phyloP scores from a whole-genome alignment of 2,888 invertebrate genomes.

The Thumatha senex region DNA sequence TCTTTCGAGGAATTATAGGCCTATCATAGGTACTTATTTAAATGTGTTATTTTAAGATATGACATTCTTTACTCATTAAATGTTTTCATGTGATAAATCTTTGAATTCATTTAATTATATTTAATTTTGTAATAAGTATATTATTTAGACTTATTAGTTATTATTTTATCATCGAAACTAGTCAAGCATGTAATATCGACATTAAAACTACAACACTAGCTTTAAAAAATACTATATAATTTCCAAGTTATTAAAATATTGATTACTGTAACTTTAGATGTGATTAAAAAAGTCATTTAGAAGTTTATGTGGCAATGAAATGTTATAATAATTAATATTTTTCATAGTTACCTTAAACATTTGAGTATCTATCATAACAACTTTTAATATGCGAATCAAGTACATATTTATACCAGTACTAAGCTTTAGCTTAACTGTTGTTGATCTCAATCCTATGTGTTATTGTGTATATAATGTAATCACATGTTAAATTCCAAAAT shows the following conservation, averaged over 20 bases:
- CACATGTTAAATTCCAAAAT: slow-evolving; percentile 79
- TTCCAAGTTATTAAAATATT: slow-evolving; percentile 36
- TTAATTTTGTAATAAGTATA: slow-evolving; percentile 4
- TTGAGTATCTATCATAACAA: slow-evolving; percentile 12
- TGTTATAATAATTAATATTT: slow-evolving; percentile 9
- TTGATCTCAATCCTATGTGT: slow-evolving; percentile 78
- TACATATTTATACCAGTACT: slow-evolving; percentile 49
- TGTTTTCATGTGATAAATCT: slow-evolving; percentile 22
- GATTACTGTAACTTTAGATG: slow-evolving; percentile 32
- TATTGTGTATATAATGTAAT: slow-evolving; percentile 80
- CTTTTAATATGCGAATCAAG: slow-evolving; percentile 43
- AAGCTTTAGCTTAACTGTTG: slow-evolving; percentile 80
- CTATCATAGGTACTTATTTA: slow-evolving; percentile 61
- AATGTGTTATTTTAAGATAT: slow-evolving; percentile 54
- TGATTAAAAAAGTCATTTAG: slow-evolving; percentile 25
- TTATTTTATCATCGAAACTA: slow-evolving; percentile 57
- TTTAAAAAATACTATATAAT: slow-evolving; percentile 20
- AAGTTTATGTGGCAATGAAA: slow-evolving; percentile 22
- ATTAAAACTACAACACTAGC: too few species aligned
- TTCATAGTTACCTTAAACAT: too few species aligned
- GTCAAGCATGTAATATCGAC: slow-evolving; percentile 49
- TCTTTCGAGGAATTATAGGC: slow-evolving; percentile 63
- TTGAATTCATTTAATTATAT: slow-evolving; percentile 8
- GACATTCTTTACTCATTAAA: slow-evolving; percentile 37
- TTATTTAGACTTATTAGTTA: slow-evolving; percentile 25